Conservation (phyloP, 2,113 vertebrate species). For the Chionis minor region DNA sequence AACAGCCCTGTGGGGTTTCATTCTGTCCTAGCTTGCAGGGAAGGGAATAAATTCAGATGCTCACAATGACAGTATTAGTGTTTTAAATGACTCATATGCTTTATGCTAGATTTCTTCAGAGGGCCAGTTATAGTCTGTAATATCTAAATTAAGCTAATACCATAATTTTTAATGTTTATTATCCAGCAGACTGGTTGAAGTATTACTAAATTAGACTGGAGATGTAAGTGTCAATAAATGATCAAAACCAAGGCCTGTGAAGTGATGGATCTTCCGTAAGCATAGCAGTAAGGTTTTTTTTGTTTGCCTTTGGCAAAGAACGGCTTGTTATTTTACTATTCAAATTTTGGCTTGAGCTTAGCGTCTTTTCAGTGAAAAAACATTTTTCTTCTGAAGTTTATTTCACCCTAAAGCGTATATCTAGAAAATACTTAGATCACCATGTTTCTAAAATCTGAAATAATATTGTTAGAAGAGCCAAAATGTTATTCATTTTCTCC, state of each 20-base stretch:
- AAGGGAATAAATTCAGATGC: neutral
- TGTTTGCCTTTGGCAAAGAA: neutral
- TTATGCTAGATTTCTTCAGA: neutral
- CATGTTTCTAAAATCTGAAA: neutral
- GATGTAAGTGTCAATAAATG: neutral
- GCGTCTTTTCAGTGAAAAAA: neutral
- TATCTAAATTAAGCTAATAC: neutral
- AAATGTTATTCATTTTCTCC: neutral
- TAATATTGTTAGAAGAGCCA: neutral
- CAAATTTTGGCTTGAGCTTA: neutral
- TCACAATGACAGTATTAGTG: neutral
- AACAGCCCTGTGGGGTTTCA: neutral
- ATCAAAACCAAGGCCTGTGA: neutral
- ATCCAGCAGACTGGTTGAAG: neutral
- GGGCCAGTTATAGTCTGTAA: neutral
- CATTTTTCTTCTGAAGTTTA: neutral
- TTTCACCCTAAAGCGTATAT: neutral
- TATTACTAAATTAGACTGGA: neutral
- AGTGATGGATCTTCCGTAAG: neutral
- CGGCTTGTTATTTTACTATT: neutral
- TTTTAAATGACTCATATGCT: neutral
- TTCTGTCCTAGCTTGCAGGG: neutral
- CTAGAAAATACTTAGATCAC: neutral
- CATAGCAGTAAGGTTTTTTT: neutral
- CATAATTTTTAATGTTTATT: neutral